Conservation (phyloP, 2,113 vertebrate species). For the Pagrus major region DNA sequence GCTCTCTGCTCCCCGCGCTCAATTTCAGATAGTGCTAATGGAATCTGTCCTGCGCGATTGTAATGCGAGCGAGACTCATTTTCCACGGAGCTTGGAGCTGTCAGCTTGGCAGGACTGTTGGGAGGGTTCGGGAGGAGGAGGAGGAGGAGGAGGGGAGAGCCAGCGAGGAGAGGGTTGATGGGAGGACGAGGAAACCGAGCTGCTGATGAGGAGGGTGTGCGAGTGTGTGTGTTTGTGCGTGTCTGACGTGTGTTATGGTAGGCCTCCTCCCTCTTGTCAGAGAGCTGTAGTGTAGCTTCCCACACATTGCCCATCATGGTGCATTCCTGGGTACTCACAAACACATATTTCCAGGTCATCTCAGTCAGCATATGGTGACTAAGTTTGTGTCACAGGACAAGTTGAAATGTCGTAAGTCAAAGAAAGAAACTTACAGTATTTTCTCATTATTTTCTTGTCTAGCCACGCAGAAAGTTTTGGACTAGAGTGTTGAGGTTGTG, state of each 20-base stretch:
- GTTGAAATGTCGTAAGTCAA: background rate
- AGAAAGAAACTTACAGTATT: background rate
- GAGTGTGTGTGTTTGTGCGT: conserved; percentile 30
- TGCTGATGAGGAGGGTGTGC: conserved; percentile 38
- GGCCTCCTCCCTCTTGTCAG: conserved; percentile 91
- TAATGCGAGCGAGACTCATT: conserved; percentile 99
- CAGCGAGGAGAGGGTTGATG: conserved; percentile 54
- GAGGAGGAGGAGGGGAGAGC: conserved; percentile 15
- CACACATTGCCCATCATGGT: conserved; percentile 35
- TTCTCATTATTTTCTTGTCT: background rate
- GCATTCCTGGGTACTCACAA: background rate
- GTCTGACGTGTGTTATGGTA: conserved; percentile 81
- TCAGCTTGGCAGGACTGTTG: conserved; percentile 90
- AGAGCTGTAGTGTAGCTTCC: conserved; percentile 82
- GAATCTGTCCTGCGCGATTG: conserved; percentile 99
- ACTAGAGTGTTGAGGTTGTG: background rate
- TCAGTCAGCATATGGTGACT: background rate
- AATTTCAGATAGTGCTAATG: conserved; percentile 99
- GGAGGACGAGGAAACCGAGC: conserved; percentile 81
- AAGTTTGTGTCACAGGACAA: background rate
- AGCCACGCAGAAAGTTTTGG: background rate
- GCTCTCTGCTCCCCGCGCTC: conserved; percentile 86
- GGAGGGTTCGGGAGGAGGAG: conserved; percentile 3
- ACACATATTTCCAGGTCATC: background rate
- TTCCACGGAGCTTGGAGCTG: conserved; percentile 99